A percentile compares a stretch with the other conserved stretches of the same genome.
Conservation (phyloP, 1,140 invertebrate genomes). For the Tetragnatha versicolor region DNA sequence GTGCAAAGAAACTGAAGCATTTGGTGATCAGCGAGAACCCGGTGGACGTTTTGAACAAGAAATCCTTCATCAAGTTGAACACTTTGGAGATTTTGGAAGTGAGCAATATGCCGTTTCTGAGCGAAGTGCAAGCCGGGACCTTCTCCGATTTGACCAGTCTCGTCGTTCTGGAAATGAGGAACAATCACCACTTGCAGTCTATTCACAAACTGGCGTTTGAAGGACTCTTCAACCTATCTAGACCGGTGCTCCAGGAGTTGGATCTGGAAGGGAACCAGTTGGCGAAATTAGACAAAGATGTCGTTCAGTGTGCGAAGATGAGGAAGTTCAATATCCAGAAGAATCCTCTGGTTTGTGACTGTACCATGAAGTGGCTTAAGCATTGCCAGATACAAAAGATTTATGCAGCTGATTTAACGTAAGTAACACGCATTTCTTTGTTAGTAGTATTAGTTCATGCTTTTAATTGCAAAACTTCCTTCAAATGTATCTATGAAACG, state of each 20-base stretch:
- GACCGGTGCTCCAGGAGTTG: constrained; percentile 39
- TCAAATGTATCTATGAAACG: too few species aligned
- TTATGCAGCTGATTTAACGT: constrained; percentile 39
- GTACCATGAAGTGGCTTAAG: constrained; percentile 56
- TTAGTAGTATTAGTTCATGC: neutral
- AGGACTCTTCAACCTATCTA: constrained; percentile 49
- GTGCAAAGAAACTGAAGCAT: constrained; percentile 23
- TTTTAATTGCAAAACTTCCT: neutral
- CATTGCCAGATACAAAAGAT: constrained; percentile 43
- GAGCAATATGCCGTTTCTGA: constrained; percentile 49
- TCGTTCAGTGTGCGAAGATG: constrained; percentile 24
- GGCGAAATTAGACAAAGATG: neutral
- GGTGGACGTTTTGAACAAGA: constrained; percentile 33
- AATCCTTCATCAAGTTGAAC: constrained; percentile 46
- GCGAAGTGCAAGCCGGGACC: constrained; percentile 27
- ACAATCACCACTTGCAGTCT: constrained; percentile 31
- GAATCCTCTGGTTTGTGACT: constrained; percentile 58
- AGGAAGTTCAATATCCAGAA: constrained; percentile 52
- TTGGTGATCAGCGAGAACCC: constrained; percentile 54
- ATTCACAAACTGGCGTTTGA: constrained; percentile 48
- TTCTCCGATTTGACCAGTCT: constrained; percentile 53
- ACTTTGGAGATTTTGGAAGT: constrained; percentile 46
- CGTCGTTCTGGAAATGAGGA: constrained; percentile 23
- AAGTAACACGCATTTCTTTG: too few species aligned
- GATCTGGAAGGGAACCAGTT: constrained; percentile 34